These are phyloP conservation scores for Polydrusus pterygomalis DNA, from an alignment of 2,888 invertebrate species.

Conservation along the genomic window DNA sequence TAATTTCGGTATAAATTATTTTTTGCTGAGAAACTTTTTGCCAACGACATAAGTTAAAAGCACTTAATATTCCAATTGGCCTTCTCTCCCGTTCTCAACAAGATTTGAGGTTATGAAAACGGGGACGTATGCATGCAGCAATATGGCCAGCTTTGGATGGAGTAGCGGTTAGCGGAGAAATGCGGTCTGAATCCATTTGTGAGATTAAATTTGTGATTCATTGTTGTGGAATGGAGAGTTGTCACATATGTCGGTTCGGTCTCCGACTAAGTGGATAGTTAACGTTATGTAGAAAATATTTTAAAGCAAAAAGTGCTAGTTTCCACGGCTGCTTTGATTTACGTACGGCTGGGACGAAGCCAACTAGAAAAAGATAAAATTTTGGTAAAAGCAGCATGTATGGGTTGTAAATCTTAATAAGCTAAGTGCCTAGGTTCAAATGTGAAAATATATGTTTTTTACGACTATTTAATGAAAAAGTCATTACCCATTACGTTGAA, in stretches of 20 bases:
- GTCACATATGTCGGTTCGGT: slow-evolving; percentile 78
- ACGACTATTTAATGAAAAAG: too few relatives aligned
- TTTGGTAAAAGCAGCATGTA: slow-evolving; percentile 21
- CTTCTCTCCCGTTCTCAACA: slow-evolving; percentile 34
- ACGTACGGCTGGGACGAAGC: slow-evolving; percentile 35
- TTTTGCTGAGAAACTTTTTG: slow-evolving; percentile 15
- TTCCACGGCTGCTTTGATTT: slow-evolving; percentile 63
- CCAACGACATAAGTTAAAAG: slow-evolving; percentile 52
- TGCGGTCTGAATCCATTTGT: slow-evolving; percentile 78
- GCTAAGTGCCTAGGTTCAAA: slow-evolving; percentile 22
- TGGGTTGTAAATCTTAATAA: slow-evolving; percentile 40
- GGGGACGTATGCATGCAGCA: slow-evolving; percentile 68
- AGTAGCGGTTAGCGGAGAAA: slow-evolving; percentile 58
- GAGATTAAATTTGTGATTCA: slow-evolving; percentile 83
- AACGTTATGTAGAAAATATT: slow-evolving; percentile 71
- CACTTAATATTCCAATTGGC: slow-evolving; percentile 51
- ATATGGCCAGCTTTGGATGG: slow-evolving; percentile 69
- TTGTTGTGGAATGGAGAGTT: slow-evolving; percentile 75
- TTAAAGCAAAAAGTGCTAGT: slow-evolving; percentile 66
- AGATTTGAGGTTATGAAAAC: slow-evolving; percentile 62
- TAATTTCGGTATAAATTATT: background rate
- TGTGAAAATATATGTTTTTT: background rate
- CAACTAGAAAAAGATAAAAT: slow-evolving; percentile 43
- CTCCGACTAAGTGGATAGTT: slow-evolving; percentile 65
- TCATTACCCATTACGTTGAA: too few relatives aligned